Evolutionary conservation across 1,140 invertebrate species (phyloP).

Genomic region (Drosophila kurseongensis): DNA sequence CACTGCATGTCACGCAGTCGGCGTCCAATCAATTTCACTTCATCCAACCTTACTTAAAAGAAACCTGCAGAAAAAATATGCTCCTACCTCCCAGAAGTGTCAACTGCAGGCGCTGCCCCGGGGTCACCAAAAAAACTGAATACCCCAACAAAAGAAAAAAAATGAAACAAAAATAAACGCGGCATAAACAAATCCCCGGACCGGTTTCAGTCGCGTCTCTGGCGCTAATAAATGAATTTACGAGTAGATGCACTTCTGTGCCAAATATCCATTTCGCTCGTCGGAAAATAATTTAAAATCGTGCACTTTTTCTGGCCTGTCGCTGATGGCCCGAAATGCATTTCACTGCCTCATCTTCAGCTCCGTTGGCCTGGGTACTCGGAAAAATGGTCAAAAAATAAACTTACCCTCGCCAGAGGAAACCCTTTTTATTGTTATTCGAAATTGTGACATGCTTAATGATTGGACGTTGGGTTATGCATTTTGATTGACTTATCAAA

Average conservation of each 20-base stretch:
- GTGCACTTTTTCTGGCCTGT: conserved; percentile 36
- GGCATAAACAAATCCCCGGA: conserved; percentile 71
- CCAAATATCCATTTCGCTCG: conserved; percentile 61
- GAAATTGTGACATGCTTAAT: conserved; percentile 27
- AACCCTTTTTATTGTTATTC: conserved; percentile 10
- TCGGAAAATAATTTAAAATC: conserved; percentile 66
- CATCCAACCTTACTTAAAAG: conserved; percentile 68
- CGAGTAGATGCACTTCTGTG: conserved; percentile 74
- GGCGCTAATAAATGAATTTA: conserved; percentile 83
- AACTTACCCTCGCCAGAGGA: neutral
- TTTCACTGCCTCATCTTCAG: conserved; percentile 37
- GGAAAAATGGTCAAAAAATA: conserved; percentile 25
- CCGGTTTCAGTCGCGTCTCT: conserved; percentile 25
- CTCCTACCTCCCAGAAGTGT: conserved; percentile 40
- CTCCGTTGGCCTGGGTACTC: neutral
- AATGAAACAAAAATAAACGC: conserved; percentile 34
- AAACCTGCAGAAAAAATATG: conserved; percentile 46
- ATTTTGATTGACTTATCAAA: conserved; percentile 43
- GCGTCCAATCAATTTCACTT: conserved; percentile 78
- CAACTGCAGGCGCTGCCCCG: conserved; percentile 57
- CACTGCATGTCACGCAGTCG: conserved; percentile 47
- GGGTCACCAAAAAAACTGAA: conserved; percentile 46
- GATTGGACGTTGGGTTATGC: neutral
- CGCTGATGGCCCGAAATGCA: conserved; percentile 50
- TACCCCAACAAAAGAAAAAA: conserved; percentile 10